phyloP scores from a whole-genome alignment of 2,797 vertebrate species.

The Melanotaenia parkinsoni region DNA sequence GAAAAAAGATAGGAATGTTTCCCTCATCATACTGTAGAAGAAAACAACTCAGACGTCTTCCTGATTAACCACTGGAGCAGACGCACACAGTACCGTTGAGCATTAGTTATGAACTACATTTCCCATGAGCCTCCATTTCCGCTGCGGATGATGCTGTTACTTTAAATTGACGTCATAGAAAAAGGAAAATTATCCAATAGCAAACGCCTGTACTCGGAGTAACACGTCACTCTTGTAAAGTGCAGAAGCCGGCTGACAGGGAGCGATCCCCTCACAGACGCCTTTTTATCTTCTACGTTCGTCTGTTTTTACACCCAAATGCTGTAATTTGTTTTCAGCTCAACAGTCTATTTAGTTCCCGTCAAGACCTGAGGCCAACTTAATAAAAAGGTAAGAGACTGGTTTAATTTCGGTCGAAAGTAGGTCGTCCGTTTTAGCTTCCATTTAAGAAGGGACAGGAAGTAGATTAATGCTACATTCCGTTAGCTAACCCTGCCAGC shows the following conservation, averaged over 20 bases:
- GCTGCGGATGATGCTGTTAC: not conserved
- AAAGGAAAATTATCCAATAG: conserved; percentile 64
- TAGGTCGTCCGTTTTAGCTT: conserved; percentile 16
- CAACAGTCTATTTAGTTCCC: conserved; percentile 11
- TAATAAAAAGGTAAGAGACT: conserved; percentile 65
- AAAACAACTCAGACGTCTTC: too few relatives aligned
- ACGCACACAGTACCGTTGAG: too few relatives aligned
- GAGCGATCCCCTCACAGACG: conserved; percentile 41
- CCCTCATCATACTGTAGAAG: too few relatives aligned
- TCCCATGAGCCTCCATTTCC: conserved; percentile 13
- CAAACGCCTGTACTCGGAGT: conserved; percentile 53
- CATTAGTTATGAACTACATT: conserved; percentile 31
- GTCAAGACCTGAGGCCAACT: conserved; percentile 20
- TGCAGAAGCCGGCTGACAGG: conserved; percentile 64
- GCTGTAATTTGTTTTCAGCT: conserved; percentile 42
- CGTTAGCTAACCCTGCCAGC: conserved; percentile 48
- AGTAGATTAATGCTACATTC: conserved; percentile 61
- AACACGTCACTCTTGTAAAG: conserved; percentile 80
- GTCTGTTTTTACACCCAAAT: conserved; percentile 40
- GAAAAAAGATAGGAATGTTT: too few relatives aligned
- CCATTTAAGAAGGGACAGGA: conserved; percentile 42
- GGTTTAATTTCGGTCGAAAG: not conserved
- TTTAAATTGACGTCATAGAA: conserved; percentile 25
- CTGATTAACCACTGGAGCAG: too few relatives aligned
- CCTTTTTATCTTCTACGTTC: conserved; percentile 10